Conservation (phyloP, 2,888 invertebrate species). For the Cinara cedri region DNA sequence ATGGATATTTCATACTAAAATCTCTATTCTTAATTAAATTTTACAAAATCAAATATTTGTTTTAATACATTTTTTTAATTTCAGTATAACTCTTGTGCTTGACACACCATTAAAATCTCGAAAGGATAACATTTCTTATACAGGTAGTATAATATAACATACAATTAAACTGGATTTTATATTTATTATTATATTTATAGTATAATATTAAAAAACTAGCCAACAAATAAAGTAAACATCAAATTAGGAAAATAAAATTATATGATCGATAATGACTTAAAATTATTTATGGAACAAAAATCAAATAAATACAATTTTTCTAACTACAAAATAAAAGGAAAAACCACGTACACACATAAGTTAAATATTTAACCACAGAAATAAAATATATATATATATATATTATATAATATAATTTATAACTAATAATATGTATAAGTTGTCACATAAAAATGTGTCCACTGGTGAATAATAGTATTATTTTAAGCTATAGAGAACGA, state of each 20-base stretch:
- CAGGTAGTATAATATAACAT: too few species aligned
- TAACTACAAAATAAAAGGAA: constrained; percentile 42
- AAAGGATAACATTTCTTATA: neutral
- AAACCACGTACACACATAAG: constrained; percentile 24
- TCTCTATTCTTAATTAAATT: too few species aligned
- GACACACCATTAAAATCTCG: too few species aligned
- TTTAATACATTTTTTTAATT: too few species aligned
- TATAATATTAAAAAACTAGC: constrained; percentile 53
- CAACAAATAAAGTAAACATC: constrained; percentile 56
- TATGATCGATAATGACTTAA: constrained; percentile 40
- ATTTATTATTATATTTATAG: constrained; percentile 24
- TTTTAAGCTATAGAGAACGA: constrained; percentile 17
- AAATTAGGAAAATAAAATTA: constrained; percentile 48
- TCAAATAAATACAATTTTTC: constrained; percentile 19
- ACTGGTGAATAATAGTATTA: constrained; percentile 6
- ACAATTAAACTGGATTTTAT: constrained; percentile 11
- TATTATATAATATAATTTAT: constrained; percentile 14
- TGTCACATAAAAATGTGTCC: neutral
- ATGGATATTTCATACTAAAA: too few species aligned
- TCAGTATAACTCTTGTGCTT: too few species aligned
- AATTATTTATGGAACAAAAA: constrained; percentile 38
- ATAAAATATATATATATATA: constrained; percentile 5
- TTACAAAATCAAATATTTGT: too few species aligned
- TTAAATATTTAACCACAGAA: constrained; percentile 5
- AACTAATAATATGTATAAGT: constrained; percentile 32